Base-by-base conservation (phyloP, 2,888 invertebrate species). In the Drosophila stalkeri region DNA sequence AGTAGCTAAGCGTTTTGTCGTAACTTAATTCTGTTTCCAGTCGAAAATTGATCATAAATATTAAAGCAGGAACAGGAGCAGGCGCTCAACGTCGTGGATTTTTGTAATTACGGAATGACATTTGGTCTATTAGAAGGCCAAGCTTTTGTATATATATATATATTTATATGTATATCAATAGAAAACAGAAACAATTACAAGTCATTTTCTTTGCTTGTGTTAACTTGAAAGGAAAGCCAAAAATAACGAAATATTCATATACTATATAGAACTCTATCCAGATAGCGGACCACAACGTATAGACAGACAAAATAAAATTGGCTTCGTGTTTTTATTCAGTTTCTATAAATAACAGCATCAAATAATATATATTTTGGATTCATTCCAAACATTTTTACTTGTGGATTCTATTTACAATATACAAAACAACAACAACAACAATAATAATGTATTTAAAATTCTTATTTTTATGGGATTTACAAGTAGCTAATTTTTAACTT, bases 351-450 rank as follows among this genome's bases (percentile, higher is more conserved):
- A 82, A 41, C 56, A 39, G 41, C 62, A 79, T 69, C 63, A 67
- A 77, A 64, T 72, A 67, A 66, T 61, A 68, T 20, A 64, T 49
- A 69, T 89, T 89, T 85, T 90, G 90, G 90, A 85, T 73, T 72
- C 78, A 72, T 84, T 85, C 90, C 85, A 85, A 85, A 56, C 72
- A 66, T 52, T 66, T 69, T 90, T 86, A 86, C 87, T 83, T 83
- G 68, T 46, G 37, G n/a, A 49, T 57, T 47, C 52, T 47, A 37
- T 54, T 73, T 27, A 27, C 18, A 16, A 33, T 47, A 7, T 23
- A 47, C 6, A 18, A 14, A 60, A 49, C 2, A 33, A 43, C 56
- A 63, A 18, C 31, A 33, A 37, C 23, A 33, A 18, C 6, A 9
- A 8, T 14, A 41, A 16, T 23, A 23, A 46, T 39, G 9, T 35